Conservation (phyloP, 2,797 vertebrate genomes). For the Zalophus californianus region DNA sequence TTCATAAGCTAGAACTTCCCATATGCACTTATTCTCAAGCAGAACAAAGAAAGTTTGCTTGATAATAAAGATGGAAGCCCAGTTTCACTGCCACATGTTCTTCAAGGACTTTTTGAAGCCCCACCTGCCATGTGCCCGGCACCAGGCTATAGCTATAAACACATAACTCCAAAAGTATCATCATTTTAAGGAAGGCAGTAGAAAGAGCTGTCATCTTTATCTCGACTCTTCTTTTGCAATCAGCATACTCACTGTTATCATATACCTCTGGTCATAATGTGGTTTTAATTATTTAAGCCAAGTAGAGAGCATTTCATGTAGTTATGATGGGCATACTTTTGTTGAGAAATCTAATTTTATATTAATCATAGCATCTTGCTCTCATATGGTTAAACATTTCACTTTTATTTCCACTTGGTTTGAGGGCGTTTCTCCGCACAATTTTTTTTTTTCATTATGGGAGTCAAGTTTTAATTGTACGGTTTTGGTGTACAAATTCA, state of each 20-base stretch:
- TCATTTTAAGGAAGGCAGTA: neutral
- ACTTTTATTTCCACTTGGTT: neutral
- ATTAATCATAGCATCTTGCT: neutral
- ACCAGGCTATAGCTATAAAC: neutral
- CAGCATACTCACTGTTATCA: neutral
- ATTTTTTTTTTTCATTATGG: neutral
- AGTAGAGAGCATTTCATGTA: neutral
- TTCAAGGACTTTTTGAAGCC: conserved; percentile 8
- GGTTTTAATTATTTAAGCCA: conserved; percentile 42
- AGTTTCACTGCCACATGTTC: neutral
- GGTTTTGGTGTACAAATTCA: neutral
- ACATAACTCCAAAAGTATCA: neutral
- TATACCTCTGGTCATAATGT: neutral
- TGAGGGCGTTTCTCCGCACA: neutral
- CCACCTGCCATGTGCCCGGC: neutral
- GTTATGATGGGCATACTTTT: neutral
- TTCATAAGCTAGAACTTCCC: conserved; percentile 46
- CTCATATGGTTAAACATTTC: neutral
- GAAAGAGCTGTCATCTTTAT: neutral
- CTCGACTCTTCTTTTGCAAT: neutral
- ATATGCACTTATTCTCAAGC: neutral
- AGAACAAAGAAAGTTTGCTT: neutral
- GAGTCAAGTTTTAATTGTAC: conserved; percentile 28
- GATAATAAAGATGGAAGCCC: neutral
- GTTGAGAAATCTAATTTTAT: neutral